A percentile compares a stretch with the other conserved stretches of the same genome.
Conservation (phyloP, 2,888 invertebrate genomes). For the Quadroppia sp. region DNA sequence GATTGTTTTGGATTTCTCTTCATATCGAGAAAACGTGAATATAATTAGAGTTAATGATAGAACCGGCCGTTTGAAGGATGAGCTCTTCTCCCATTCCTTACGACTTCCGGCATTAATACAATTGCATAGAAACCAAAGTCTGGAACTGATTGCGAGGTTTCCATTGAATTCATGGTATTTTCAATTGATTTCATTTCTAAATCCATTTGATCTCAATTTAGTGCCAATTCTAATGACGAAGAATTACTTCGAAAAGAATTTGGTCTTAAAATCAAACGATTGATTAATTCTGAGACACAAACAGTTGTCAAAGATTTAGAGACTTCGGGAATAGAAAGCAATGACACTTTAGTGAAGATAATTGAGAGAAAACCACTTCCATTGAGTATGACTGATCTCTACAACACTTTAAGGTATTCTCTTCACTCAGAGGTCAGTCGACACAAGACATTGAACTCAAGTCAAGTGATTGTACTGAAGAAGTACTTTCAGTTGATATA, state of each 20-base stretch:
- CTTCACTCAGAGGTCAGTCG: constrained; percentile 77
- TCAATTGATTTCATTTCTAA: too few relatives aligned
- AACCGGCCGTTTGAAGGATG: neutral
- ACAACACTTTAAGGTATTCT: constrained; percentile 74
- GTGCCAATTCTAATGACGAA: constrained; percentile 13
- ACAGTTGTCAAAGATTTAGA: neutral
- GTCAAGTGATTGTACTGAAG: constrained; percentile 68
- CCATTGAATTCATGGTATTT: too few relatives aligned
- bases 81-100: constrained; percentile 1
- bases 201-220: neutral
- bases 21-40: neutral
- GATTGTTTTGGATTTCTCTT: constrained; percentile 21
- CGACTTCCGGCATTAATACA: constrained; percentile 17
- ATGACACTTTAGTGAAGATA: neutral
- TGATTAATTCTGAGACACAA: neutral
- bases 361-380: neutral
- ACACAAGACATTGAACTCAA: constrained; percentile 65
- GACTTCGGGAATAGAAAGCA: neutral
- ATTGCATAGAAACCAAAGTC: neutral
- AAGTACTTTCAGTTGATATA: constrained; percentile 57
- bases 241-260: constrained; percentile 10
- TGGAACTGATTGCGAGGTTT: constrained; percentile 14
- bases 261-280: neutral
- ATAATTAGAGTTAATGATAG: constrained; percentile 18
- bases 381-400: constrained; percentile 79